phyloP scores from a whole-genome alignment of 2,113 vertebrate species.

The Apodemus speciosus region DNA sequence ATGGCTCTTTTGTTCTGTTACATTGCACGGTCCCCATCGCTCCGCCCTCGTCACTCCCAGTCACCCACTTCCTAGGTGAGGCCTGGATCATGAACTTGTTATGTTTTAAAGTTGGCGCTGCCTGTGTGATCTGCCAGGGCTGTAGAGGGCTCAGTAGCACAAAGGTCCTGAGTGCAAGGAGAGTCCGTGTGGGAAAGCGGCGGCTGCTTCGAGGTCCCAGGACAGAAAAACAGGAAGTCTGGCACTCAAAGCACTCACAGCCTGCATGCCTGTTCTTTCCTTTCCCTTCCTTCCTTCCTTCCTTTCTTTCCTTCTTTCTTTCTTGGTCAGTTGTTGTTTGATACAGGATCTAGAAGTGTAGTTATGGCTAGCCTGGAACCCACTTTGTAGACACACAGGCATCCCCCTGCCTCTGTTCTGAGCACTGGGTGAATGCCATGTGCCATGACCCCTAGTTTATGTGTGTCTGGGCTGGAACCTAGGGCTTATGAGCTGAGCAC shows the following conservation, averaged over 20 bases:
- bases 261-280: neutral
- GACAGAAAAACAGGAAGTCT: neutral
- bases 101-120: constrained; percentile 16
- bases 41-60: neutral
- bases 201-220: neutral
- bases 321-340: neutral
- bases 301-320: too few species aligned
- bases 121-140: neutral
- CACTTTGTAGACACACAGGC: neutral
- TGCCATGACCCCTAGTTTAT: neutral
- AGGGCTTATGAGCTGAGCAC: neutral
- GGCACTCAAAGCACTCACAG: neutral
- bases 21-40: neutral
- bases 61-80: neutral
- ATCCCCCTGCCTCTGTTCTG: neutral
- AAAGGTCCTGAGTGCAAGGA: neutral
- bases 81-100: neutral
- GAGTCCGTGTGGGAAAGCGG: neutral
- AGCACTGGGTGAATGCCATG: neutral
- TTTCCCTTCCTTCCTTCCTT: too few species aligned
- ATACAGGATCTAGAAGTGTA: neutral
- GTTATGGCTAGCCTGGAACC: neutral
- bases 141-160: neutral
- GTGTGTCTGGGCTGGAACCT: too few species aligned
- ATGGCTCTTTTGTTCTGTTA: neutral